Percentiles rank a stretch among this genome's conserved stretches.
Evolutionary conservation across 2,888 invertebrate genomes (phyloP).

Genomic region (Hirtodrosophila alboralis): DNA sequence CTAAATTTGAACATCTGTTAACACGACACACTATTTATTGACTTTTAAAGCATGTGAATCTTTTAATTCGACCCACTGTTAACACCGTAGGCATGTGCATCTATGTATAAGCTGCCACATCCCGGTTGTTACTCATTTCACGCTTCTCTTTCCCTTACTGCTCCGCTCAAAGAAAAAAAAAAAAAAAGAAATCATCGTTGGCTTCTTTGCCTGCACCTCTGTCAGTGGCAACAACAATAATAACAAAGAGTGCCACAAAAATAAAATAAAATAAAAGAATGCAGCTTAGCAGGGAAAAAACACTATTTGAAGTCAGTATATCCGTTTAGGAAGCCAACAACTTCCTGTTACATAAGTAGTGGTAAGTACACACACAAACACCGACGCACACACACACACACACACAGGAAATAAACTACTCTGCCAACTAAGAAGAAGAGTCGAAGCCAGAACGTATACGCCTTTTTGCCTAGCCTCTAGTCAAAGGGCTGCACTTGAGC

Average conservation of each 20-base stretch:
- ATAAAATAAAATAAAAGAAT: conserved; percentile 42
- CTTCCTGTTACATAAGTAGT: conserved; percentile 71
- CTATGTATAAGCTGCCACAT: conserved; percentile 15
- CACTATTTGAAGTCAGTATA: conserved; percentile 72
- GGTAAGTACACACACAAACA: conserved; percentile 37
- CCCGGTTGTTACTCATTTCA: conserved; percentile 4
- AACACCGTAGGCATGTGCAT: conserved; percentile 47
- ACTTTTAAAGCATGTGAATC: not conserved
- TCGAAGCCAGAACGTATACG: conserved; percentile 30
- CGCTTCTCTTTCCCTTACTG: not conserved
- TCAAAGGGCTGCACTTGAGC: conserved; percentile 55
- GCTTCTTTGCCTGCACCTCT: conserved; percentile 6
- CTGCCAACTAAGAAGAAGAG: conserved; percentile 17
- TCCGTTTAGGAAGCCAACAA: conserved; percentile 78
- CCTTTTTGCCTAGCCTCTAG: conserved; percentile 38
- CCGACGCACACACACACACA: conserved; percentile 15
- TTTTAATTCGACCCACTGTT: conserved; percentile 18
- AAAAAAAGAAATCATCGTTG: conserved; percentile 36
- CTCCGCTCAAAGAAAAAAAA: too few relatives aligned
- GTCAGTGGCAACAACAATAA: conserved; percentile 25
- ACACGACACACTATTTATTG: not conserved
- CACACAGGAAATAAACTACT: conserved; percentile 50
- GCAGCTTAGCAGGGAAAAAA: conserved; percentile 39
- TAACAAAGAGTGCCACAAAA: conserved; percentile 20
- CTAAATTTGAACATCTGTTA: too few relatives aligned